These are phyloP conservation scores for Haemorhous mexicanus DNA, from an alignment of 2,113 vertebrate genomes.

Conservation along the genomic window DNA sequence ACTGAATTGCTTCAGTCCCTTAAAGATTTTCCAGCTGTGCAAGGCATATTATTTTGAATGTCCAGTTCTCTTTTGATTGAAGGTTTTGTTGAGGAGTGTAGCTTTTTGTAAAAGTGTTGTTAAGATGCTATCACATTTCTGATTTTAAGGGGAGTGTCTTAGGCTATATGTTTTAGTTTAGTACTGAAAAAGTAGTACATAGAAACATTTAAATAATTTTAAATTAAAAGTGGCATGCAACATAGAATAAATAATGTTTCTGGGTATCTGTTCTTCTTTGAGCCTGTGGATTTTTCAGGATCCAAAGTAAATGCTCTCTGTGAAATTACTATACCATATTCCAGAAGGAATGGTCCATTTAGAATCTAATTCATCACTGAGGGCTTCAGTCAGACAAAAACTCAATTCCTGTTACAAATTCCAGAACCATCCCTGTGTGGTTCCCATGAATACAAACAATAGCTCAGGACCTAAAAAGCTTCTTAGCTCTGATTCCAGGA, in stretches of 20 bases:
- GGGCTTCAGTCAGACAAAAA: background rate
- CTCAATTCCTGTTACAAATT: background rate
- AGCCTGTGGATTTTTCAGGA: background rate
- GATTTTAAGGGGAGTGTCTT: background rate
- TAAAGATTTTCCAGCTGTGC: background rate
- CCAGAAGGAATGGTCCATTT: background rate
- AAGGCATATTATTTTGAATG: background rate
- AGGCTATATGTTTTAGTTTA: background rate
- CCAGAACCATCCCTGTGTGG: background rate
- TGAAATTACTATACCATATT: background rate
- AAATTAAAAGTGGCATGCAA: background rate
- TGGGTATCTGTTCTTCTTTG: background rate
- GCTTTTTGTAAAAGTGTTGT: background rate
- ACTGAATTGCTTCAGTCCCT: background rate
- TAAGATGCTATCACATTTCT: background rate
- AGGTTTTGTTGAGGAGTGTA: background rate
- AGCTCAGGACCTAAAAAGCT: background rate
- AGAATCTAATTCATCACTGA: background rate
- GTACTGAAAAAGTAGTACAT: background rate
- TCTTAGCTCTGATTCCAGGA: background rate
- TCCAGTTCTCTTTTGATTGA: background rate
- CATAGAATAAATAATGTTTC: background rate
- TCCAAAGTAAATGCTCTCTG: background rate
- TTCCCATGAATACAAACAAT: background rate
- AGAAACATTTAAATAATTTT: background rate